Conservation (phyloP, 2,113 vertebrate genomes). For the Mohoua ochrocephala region DNA sequence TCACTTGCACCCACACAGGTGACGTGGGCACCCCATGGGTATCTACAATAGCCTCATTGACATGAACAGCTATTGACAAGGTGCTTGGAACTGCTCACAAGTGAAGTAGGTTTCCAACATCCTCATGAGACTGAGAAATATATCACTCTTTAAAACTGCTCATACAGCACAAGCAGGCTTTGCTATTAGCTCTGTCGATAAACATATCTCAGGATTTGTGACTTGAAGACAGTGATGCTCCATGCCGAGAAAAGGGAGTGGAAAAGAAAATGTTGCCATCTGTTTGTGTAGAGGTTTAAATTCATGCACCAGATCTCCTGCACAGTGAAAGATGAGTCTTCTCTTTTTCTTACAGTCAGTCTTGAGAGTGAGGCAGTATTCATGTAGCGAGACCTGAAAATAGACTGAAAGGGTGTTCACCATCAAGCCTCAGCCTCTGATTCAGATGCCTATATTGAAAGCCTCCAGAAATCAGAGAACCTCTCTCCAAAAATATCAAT, state of each 20-base stretch:
- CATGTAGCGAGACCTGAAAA: background rate
- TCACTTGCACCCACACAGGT: background rate
- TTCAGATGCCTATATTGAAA: background rate
- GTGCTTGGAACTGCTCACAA: background rate
- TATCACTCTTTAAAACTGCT: background rate
- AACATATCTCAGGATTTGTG: background rate
- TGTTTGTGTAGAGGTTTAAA: conserved; percentile 11
- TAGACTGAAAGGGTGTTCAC: background rate
- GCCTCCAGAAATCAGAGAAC: background rate
- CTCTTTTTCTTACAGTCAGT: background rate
- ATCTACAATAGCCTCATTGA: background rate
- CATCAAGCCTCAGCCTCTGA: background rate
- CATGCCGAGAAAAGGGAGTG: background rate
- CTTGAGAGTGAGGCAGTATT: background rate
- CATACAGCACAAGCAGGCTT: background rate
- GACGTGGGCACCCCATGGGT: background rate
- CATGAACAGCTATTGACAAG: background rate
- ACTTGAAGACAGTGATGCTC: background rate
- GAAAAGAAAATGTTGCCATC: conserved; percentile 22
- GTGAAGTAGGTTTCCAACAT: background rate
- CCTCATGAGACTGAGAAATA: background rate
- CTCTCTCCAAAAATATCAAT: background rate
- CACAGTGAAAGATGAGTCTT: background rate
- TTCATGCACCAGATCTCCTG: background rate
- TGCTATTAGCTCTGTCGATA: conserved; percentile 7